Evolutionary conservation across 2,113 vertebrate species (phyloP).

Genomic region (Apistogramma diplotaenia): DNA sequence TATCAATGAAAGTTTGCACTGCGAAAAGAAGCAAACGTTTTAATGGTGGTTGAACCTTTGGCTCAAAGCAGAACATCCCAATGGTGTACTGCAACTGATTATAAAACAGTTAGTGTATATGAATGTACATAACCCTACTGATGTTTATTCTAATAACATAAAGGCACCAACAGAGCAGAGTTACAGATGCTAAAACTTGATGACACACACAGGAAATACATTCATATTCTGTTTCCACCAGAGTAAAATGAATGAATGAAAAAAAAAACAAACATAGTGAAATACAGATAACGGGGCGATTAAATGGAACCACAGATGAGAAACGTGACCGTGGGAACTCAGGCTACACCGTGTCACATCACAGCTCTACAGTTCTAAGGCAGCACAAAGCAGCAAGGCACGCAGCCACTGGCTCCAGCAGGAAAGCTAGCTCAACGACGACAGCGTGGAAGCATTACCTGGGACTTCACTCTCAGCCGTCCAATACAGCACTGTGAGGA

Average conservation of each 20-base stretch:
- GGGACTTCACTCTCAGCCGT: conserved; percentile 80
- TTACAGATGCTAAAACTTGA: not conserved
- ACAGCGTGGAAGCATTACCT: conserved; percentile 73
- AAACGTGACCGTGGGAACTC: conserved; percentile 26
- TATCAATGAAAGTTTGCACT: not conserved
- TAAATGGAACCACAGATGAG: conserved; percentile 50
- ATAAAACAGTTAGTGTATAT: not conserved
- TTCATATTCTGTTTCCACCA: conserved; percentile 54
- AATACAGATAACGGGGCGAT: conserved; percentile 3
- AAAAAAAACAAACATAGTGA: not conserved
- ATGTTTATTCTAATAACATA: conserved; percentile 40
- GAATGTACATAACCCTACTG: conserved; percentile 3
- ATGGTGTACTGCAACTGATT: not conserved
- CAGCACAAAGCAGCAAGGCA: conserved; percentile 61
- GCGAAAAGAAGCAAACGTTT: conserved; percentile 16
- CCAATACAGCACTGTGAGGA: conserved; percentile 84
- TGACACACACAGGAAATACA: conserved; percentile 23
- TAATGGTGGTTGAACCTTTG: conserved; percentile 28
- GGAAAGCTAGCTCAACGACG: conserved; percentile 54
- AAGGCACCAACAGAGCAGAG: conserved; percentile 35
- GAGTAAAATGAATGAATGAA: conserved; percentile 17
- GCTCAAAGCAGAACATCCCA: conserved; percentile 49
- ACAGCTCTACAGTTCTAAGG: conserved; percentile 64
- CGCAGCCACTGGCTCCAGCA: conserved; percentile 45
- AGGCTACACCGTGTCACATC: conserved; percentile 61